Conservation (phyloP, 2,797 vertebrate genomes). For the Squalus acanthias region DNA sequence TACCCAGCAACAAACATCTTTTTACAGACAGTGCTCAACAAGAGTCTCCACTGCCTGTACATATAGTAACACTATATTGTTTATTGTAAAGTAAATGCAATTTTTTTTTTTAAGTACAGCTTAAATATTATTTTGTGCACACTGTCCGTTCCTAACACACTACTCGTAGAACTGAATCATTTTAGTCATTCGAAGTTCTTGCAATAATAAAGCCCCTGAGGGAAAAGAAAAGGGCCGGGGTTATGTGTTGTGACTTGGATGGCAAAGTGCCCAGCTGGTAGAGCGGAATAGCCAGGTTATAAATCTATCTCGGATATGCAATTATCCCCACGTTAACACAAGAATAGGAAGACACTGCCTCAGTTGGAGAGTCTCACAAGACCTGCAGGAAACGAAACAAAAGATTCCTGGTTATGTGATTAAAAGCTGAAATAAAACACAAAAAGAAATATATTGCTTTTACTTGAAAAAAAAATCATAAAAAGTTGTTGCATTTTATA, state of each 20-base stretch:
- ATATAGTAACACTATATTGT: background rate
- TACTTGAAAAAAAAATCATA: background rate
- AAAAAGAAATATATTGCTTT: background rate
- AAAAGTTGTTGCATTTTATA: background rate
- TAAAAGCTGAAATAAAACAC: background rate
- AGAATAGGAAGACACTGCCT: background rate
- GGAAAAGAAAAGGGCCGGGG: background rate
- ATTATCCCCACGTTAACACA: slow-evolving; percentile 31
- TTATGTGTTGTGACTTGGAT: slow-evolving; percentile 22
- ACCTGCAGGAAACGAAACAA: background rate
- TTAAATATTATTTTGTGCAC: background rate
- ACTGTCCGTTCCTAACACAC: background rate
- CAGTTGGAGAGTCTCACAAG: background rate
- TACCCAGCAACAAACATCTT: background rate
- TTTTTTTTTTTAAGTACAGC: background rate
- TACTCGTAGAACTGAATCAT: background rate
- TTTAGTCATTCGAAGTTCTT: background rate
- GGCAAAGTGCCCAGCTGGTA: slow-evolving; percentile 9
- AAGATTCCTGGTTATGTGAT: background rate
- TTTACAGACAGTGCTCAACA: background rate
- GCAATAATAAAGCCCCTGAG: slow-evolving; percentile 18
- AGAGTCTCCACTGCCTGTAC: background rate
- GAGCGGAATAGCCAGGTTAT: background rate
- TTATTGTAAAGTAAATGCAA: slow-evolving; percentile 4
- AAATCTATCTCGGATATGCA: background rate